Evolutionary conservation across 2,888 invertebrate species (phyloP).

Genomic region (Oscheius sp.): DNA sequence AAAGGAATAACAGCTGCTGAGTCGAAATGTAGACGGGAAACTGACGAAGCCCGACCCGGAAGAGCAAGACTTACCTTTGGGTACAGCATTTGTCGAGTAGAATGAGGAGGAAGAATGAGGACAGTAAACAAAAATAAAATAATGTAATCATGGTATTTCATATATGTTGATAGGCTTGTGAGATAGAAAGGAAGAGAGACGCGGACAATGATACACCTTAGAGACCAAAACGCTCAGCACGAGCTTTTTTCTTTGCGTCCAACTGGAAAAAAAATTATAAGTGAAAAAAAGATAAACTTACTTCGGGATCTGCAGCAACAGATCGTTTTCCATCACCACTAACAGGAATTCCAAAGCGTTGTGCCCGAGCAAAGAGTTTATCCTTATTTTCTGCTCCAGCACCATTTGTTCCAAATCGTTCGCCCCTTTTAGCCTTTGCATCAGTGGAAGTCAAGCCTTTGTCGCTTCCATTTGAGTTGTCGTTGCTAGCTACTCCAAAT

Average conservation of each 20-base stretch:
- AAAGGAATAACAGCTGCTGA: too few species aligned
- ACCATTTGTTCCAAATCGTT: conserved; percentile 21
- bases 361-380: conserved; percentile 24
- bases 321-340: conserved; percentile 9
- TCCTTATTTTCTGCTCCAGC: neutral
- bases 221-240: conserved; percentile 33
- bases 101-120: too few species aligned
- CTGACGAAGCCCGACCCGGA: too few species aligned
- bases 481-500: conserved; percentile 5
- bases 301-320: neutral
- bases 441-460: neutral
- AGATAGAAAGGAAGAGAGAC: neutral
- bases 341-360: conserved; percentile 26
- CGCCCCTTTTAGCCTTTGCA: conserved; percentile 19
- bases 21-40: too few species aligned
- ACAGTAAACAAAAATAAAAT: too few species aligned
- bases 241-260: conserved; percentile 38
- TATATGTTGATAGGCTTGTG: too few species aligned
- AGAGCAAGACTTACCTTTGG: too few species aligned
- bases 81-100: too few species aligned
- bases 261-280: conserved; percentile 19
- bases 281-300: neutral
- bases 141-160: too few species aligned
- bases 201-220: neutral
- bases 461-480: neutral